Conservation (phyloP, 2,797 vertebrate genomes). For the Chelonia mydas region DNA sequence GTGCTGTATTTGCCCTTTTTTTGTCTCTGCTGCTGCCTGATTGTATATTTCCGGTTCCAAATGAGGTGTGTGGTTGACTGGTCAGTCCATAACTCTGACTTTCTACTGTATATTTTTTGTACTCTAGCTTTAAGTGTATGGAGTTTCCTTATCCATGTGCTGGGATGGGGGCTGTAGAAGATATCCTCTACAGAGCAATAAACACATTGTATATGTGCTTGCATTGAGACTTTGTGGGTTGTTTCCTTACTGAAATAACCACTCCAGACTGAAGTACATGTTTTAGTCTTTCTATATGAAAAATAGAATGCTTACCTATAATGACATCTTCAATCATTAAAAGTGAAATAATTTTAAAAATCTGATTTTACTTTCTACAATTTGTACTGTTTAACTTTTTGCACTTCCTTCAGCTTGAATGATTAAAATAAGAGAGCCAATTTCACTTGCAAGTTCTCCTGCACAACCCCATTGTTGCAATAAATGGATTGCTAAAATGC, state of each 20-base stretch:
- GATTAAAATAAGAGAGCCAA: background rate
- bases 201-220: background rate
- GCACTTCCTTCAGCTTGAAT: constrained; percentile 23
- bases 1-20: too few species aligned
- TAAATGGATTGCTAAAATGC: background rate
- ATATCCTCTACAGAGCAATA: background rate
- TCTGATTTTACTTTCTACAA: background rate
- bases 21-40: too few species aligned
- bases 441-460: background rate
- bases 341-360: background rate
- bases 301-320: background rate
- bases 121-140: background rate
- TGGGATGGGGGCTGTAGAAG: background rate
- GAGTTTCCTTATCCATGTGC: background rate
- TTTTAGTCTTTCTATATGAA: background rate
- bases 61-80: too few species aligned
- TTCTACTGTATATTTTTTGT: background rate
- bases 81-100: too few species aligned
- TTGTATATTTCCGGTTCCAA: too few species aligned
- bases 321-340: background rate
- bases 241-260: background rate
- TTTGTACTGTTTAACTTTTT: background rate
- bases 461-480: background rate
- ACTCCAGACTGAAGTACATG: background rate
- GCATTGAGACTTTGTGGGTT: background rate